Base-by-base conservation (phyloP, 2,888 invertebrate genomes). In the Caenorhabditis panamensis region DNA sequence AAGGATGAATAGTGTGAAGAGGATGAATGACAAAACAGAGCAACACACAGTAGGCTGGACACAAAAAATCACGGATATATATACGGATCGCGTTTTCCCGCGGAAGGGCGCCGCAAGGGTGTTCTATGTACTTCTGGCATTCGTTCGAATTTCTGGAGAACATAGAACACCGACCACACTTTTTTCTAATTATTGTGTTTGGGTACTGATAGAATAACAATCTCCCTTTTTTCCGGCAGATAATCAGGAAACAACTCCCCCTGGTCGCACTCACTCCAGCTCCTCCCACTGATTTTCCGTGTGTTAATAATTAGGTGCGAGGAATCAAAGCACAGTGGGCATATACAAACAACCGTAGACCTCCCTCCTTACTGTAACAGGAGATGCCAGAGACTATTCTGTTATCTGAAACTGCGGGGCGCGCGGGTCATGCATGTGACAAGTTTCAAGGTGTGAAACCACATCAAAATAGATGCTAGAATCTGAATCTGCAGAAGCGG, bases 401-500 rank as follows among this genome's bases (percentile, higher is more conserved):
- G 24, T 36, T 51, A 59, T 66, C 75, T 75, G 75, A 75, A 75
- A 64, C 51, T 75, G 41, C 51, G n/a, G 28, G 49, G 75, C 66
- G 51, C 53, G 24, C 41, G 59, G 18, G 47, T 31, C 31, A 31
- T 31, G 49, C 73, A 75, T 75, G 75, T 75, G 75, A 75, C 75
- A 75, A 66, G 75, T 75, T 75, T 75, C 66, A 75, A 75, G 75
- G 75, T 75, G 75, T 75, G 75, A 75, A 75, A 66, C 75, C 47
- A 59, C 41, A 73, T 73, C 59, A 64, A 73, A 73, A 73, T 66
- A 75, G 66, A 66, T 41, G 64, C 41, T 13, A 54, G 56, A 66
- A 75, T 75, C 59, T 75, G 56, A 66, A 75, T 75, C 59, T 75
- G 75, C 75, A 75, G 58, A 72, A 63, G 31, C 24, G 36, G 26